These are phyloP conservation scores for Alosa alosa DNA, from an alignment of 2,113 vertebrate genomes.

Conservation along the genomic window DNA sequence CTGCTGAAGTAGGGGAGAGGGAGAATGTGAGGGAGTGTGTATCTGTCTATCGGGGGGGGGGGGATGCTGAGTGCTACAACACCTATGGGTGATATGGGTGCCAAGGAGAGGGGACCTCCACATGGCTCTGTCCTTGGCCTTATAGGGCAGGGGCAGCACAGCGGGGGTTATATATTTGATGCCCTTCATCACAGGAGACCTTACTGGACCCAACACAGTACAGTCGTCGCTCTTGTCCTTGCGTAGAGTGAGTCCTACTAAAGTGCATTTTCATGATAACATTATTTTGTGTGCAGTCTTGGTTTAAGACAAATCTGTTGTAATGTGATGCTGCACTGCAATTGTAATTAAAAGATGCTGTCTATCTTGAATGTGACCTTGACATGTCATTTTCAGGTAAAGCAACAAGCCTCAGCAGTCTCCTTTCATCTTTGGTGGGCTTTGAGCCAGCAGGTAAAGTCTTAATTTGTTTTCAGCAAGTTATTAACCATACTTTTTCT, in stretches of 20 bases:
- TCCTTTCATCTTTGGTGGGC: constrained; percentile 39
- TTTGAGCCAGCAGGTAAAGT: constrained; percentile 51
- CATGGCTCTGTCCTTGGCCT: constrained; percentile 59
- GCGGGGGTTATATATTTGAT: constrained; percentile 70
- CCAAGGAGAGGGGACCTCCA: constrained; percentile 45
- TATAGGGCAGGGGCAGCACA: constrained; percentile 61
- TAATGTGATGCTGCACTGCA: not conserved
- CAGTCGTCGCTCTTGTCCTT: constrained; percentile 19
- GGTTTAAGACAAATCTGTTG: not conserved
- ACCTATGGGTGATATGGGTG: constrained; percentile 44
- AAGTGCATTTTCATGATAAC: not conserved
- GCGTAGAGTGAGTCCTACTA: constrained; percentile 49
- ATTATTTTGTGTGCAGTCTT: not conserved
- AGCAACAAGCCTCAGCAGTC: constrained; percentile 30
- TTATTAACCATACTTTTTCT: not conserved
- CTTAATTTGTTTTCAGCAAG: not conserved
- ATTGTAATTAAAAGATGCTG: not conserved
- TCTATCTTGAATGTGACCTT: not conserved
- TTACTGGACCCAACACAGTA: constrained; percentile 37
- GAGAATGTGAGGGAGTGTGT: not conserved
- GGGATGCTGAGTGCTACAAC: constrained; percentile 9
- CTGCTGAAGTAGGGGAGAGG: not conserved
- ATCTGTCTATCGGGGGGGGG: not conserved
- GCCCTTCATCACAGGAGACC: constrained; percentile 42
- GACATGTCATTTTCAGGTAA: constrained; percentile 45